phyloP scores from a whole-genome alignment of 1,140 invertebrate species.

The Heterodera carotae region DNA sequence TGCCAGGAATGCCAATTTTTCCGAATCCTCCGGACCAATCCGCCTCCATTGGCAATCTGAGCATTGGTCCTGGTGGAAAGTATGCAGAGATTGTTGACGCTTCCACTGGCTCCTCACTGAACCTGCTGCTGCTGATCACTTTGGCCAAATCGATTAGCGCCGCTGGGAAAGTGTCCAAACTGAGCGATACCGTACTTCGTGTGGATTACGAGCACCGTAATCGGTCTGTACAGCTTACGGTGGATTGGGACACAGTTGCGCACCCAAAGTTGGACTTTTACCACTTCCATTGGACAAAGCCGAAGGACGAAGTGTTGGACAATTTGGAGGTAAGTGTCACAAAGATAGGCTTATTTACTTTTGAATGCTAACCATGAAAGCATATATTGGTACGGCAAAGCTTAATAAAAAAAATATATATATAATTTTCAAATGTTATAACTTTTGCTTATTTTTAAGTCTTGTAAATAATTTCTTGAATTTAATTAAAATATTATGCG shows the following conservation, averaged over 20 bases:
- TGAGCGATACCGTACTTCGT: not conserved
- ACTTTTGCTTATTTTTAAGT: too few relatives aligned
- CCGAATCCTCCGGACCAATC: not conserved
- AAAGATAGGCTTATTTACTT: too few relatives aligned
- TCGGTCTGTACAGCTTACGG: conserved; percentile 10
- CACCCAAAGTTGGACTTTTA: conserved; percentile 25
- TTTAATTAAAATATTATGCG: too few relatives aligned
- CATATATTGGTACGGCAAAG: too few relatives aligned
- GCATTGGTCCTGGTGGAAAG: not conserved
- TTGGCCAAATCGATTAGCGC: not conserved
- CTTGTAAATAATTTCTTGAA: too few relatives aligned
- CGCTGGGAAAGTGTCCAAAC: not conserved
- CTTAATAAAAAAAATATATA: too few relatives aligned
- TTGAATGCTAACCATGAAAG: not conserved
- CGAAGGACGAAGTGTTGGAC: conserved; percentile 8
- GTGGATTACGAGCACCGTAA: conserved; percentile 1
- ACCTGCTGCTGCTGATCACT: not conserved
- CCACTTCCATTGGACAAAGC: conserved; percentile 29
- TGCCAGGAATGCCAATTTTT: not conserved
- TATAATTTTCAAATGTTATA: too few relatives aligned
- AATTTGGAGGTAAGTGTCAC: not conserved
- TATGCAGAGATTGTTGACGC: not conserved
- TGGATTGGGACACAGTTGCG: not conserved
- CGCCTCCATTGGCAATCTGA: conserved; percentile 8
- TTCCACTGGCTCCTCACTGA: not conserved